Base-by-base conservation (phyloP, 1,140 invertebrate genomes). In the Aphis gossypii region DNA sequence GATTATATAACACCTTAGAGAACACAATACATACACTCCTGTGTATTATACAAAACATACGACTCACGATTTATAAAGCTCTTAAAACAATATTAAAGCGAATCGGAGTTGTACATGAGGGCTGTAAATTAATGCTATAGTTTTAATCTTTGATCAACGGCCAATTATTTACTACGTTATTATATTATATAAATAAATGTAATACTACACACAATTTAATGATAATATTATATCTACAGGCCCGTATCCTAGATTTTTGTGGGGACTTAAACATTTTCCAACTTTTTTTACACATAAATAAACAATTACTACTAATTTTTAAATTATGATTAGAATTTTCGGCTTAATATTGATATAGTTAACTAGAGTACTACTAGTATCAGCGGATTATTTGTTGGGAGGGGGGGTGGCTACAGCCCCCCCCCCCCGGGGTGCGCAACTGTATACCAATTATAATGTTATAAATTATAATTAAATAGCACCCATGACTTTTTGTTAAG, bases 1-100 rank as follows among this genome's bases (percentile, higher is more conserved):
- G 91, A 51, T 92, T 92, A 92, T 82, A 51, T 48, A 46, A 82
- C 91, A 83, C 91, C 76, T 92, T 25, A 14, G 68, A 82, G 91
- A 92, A 21, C n/a, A 83, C 90, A 48, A 76, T 44, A 76, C 68
- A 76, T 68, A 30, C 35, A 56, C 51, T 41, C 41, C 30, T 35
- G 60, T 76, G 60, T 76, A 76, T 76, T 76, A n/a, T 76, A 76
- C 23, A 76, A 30, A 76, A 48, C 38, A 48, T 35, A 54, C 14
- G 87, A 20, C 48, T 25, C 20, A 9, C 20, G 88, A 89, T 56
- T 54, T 89, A 89, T 89, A 89, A 89, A 89, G 48, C 88, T 89
- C 48, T 89, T 89, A 56, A 56, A 89, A 89, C 35, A 89, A 56
- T 35, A 89, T 89, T 56, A 56, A 89, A 89, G 56, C 23, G n/a